Percentiles rank a stretch among this genome's conserved stretches.
Evolutionary conservation across 2,797 vertebrate genomes (phyloP).

Genomic region (Labeo calbasu): DNA sequence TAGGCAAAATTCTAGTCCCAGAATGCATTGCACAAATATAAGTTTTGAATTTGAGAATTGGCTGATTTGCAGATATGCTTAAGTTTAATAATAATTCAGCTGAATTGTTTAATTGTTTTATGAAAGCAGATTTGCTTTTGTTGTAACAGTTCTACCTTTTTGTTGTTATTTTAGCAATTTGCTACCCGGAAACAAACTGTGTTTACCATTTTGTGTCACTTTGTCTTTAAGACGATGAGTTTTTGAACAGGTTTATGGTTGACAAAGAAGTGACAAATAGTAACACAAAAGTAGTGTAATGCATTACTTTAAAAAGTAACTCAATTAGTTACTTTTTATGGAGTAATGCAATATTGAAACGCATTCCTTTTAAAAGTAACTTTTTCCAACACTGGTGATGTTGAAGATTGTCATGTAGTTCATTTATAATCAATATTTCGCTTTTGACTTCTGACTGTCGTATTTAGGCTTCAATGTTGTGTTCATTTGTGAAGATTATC

Average conservation of each 20-base stretch:
- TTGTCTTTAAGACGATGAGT: too few relatives aligned
- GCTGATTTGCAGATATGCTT: not conserved
- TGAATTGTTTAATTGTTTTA: not conserved
- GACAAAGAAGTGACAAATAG: too few relatives aligned
- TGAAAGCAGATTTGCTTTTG: not conserved
- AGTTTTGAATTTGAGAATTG: not conserved
- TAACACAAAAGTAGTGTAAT: too few relatives aligned
- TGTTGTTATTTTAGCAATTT: not conserved
- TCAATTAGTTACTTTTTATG: too few relatives aligned
- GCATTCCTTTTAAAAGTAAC: too few relatives aligned
- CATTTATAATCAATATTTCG: too few relatives aligned
- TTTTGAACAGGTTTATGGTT: not conserved
- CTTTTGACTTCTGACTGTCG: not conserved
- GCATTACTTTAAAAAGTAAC: too few relatives aligned
- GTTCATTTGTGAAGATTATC: not conserved
- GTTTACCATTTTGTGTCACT: too few relatives aligned
- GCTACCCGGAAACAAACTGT: not conserved
- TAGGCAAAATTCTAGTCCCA: not conserved
- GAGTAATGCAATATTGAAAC: too few relatives aligned
- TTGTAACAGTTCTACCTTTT: not conserved
- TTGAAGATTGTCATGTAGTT: too few relatives aligned
- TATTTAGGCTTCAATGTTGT: not conserved
- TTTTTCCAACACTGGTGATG: too few relatives aligned
- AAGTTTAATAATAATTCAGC: not conserved
- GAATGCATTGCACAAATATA: not conserved